Conservation (phyloP, 2,113 vertebrate species). For the Sylvia atricapilla region DNA sequence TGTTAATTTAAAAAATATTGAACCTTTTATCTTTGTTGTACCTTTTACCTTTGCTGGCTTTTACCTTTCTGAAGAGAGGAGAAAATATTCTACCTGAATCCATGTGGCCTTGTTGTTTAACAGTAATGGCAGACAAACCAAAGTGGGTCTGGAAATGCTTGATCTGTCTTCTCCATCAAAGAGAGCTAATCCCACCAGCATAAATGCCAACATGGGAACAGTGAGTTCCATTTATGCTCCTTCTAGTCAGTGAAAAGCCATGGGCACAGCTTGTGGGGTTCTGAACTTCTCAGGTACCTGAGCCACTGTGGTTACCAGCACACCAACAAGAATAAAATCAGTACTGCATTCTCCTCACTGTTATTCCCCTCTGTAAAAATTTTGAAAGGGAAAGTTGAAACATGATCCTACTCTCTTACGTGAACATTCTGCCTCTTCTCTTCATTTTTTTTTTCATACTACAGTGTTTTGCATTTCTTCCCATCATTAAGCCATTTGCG, state of each 20-base stretch:
- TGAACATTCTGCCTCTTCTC: not conserved
- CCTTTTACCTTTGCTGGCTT: not conserved
- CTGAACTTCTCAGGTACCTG: not conserved
- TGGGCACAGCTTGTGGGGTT: not conserved
- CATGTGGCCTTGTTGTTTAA: not conserved
- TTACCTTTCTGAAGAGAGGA: not conserved
- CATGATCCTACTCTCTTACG: not conserved
- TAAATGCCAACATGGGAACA: not conserved
- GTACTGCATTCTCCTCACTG: not conserved
- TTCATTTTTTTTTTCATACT: not conserved
- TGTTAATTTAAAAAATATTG: not conserved
- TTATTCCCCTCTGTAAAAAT: not conserved
- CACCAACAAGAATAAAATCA: not conserved
- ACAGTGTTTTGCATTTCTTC: conserved; percentile 52
- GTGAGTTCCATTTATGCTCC: not conserved
- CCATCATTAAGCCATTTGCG: conserved; percentile 60
- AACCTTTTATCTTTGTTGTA: not conserved
- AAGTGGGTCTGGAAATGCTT: not conserved
- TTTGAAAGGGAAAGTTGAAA: not conserved
- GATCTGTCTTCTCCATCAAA: not conserved
- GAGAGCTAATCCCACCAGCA: not conserved
- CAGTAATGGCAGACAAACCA: not conserved
- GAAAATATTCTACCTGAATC: not conserved
- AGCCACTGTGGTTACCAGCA: not conserved
- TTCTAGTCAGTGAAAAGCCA: not conserved